These are phyloP conservation scores for Heterocephalus glaber DNA, from an alignment of 2,113 vertebrate genomes.

Conservation along the genomic window DNA sequence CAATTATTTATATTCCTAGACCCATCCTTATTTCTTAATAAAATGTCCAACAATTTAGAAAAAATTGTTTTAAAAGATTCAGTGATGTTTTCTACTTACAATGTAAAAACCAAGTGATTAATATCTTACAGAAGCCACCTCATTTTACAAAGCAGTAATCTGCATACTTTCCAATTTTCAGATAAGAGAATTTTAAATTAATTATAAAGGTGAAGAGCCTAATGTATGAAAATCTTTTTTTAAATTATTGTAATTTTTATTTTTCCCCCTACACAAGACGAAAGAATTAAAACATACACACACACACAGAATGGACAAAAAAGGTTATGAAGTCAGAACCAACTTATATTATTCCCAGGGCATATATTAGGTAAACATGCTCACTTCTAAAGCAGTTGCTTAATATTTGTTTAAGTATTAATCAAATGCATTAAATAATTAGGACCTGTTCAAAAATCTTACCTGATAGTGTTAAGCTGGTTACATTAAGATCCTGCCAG, in stretches of 20 bases:
- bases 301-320: neutral
- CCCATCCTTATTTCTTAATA: neutral
- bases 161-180: constrained; percentile 31
- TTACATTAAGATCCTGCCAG: constrained; percentile 11
- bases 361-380: neutral
- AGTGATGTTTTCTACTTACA: neutral
- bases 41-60: neutral
- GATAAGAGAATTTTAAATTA: constrained; percentile 49
- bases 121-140: constrained; percentile 15
- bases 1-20: constrained; percentile 1
- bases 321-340: constrained; percentile 23
- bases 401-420: constrained; percentile 22
- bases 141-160: constrained; percentile 31
- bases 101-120: constrained; percentile 18
- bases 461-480: constrained; percentile 14
- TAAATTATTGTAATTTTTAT: constrained; percentile 11
- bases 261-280: constrained; percentile 31
- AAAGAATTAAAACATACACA: constrained; percentile 18
- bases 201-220: neutral
- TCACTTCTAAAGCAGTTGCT: constrained; percentile 42
- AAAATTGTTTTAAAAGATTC: neutral
- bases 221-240: constrained; percentile 31
- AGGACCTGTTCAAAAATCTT: neutral
- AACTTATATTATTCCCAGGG: neutral
- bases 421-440: neutral